Base-by-base conservation (phyloP, 2,113 vertebrate species). In the Chloebia gouldiae region DNA sequence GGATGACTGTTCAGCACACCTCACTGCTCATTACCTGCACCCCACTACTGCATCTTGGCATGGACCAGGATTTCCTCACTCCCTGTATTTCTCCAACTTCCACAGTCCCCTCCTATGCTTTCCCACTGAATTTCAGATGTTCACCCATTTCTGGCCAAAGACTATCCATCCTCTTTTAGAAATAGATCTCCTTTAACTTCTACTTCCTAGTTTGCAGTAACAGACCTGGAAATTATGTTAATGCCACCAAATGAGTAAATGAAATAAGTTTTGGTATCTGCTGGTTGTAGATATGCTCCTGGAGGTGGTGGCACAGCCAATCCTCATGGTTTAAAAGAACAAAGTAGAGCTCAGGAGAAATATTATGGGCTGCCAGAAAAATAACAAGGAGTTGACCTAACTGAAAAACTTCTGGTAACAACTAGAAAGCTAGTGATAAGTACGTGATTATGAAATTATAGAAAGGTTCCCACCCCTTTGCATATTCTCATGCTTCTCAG, bases 171-270 rank as follows among this genome's bases (percentile, higher is more conserved):
- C 9, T 53, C 25, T 71, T 89, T 64, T 35, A 72, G 61, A 60
- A 73, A 68, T 6, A 27, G 12, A 37, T 60, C 30, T 31, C 21
- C 33, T 14, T 45, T 85, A 88, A 65, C 21, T 83, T 40, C 7
- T 24, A 31, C 20, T 69, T 76, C 66, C 40, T n/a, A 23, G 20
- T 23, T 27, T 57, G 28, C 1, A 8, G 35, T 31, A 70, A 47
- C 30, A 83, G 28, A 63, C 21, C 13, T 0, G 0, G 49, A 7
- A 15, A 16, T 18, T 23, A 37, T 28, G 11, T 57, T 35, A 47
- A 28, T 77, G 30, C 16, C 9, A 5, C 24, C 45, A 69, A 27
- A 40, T 18, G 10, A 50, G 50, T 77, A 17, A 60, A 1, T 40
- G 31, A 63, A 83, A 33, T 33, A 49, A 27, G 10, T 37, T 75